These are phyloP conservation scores for Centropus unirufus DNA, from an alignment of 2,113 vertebrate genomes.

Conservation along the genomic window DNA sequence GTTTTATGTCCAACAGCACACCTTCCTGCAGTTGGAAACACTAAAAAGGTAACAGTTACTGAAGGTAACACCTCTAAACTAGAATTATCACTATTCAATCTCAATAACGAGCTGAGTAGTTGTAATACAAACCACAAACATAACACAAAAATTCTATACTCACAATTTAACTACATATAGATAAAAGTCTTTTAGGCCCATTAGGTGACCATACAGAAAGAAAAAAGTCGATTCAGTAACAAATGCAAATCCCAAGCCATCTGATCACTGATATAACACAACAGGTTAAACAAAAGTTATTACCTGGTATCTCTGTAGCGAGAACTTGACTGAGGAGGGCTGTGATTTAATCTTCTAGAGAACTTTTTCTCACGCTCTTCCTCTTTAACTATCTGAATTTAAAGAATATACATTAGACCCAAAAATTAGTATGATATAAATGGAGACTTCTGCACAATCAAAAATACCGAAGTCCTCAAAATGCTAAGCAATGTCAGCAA, in stretches of 20 bases:
- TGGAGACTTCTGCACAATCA: neutral
- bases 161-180: rapidly evolving
- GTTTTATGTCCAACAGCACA: neutral
- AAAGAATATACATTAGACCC: neutral
- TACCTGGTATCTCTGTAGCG: slow-evolving; percentile 94
- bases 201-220: neutral
- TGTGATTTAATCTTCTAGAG: slow-evolving; percentile 92
- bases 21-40: neutral
- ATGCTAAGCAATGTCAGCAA: neutral
- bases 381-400: slow-evolving; percentile 84
- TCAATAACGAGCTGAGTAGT: neutral
- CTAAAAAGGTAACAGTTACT: neutral
- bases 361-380: slow-evolving; percentile 95
- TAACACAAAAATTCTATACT: neutral
- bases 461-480: neutral
- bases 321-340: slow-evolving; percentile 90
- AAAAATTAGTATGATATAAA: neutral
- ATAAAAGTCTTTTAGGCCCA: neutral
- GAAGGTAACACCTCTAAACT: neutral
- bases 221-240: neutral
- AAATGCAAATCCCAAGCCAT: neutral
- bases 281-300: neutral
- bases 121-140: neutral
- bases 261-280: neutral
- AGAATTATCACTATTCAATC: neutral